These are phyloP conservation scores for Drosophila hamatofila DNA, from an alignment of 2,888 invertebrate species.

Conservation along the genomic window DNA sequence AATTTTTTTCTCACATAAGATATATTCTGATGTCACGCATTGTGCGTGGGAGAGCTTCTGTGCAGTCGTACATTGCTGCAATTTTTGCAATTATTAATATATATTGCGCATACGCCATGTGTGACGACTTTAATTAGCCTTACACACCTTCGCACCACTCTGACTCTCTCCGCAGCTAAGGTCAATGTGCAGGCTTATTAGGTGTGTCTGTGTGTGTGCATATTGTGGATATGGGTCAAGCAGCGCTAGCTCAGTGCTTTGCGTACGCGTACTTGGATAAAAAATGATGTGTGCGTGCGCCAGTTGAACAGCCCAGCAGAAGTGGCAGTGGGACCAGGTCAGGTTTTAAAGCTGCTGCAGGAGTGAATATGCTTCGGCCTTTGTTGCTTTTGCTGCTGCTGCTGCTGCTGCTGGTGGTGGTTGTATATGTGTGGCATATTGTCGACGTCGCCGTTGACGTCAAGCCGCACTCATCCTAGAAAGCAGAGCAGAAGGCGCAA, in stretches of 20 bases:
- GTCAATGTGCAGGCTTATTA: conserved; percentile 61
- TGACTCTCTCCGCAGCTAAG: conserved; percentile 39
- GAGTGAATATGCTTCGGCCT: neutral
- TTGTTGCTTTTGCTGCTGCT: conserved; percentile 5
- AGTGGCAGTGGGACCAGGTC: conserved; percentile 51
- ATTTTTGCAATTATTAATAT: conserved; percentile 22
- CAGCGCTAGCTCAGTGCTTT: conserved; percentile 16
- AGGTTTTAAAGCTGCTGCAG: conserved; percentile 60
- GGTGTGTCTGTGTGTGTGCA: conserved; percentile 9
- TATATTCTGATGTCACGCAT: neutral
- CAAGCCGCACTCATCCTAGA: conserved; percentile 55
- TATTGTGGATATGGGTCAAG: conserved; percentile 67
- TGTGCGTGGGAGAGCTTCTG: neutral
- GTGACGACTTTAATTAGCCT: conserved; percentile 65
- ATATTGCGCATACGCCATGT: conserved; percentile 38
- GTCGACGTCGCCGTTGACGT: conserved; percentile 61
- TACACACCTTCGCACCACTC: conserved; percentile 21
- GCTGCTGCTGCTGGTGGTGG: conserved; percentile 5
- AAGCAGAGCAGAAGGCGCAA: conserved; percentile 5
- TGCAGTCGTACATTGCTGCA: conserved; percentile 12
- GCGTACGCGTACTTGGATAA: conserved; percentile 49
- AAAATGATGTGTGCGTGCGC: conserved; percentile 69
- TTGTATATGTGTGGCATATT: conserved; percentile 59
- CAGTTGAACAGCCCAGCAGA: conserved; percentile 21
- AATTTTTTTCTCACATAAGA: neutral